These are phyloP conservation scores for Cryptocephalus moraei DNA, from an alignment of 2,888 invertebrate species.

Conservation along the genomic window DNA sequence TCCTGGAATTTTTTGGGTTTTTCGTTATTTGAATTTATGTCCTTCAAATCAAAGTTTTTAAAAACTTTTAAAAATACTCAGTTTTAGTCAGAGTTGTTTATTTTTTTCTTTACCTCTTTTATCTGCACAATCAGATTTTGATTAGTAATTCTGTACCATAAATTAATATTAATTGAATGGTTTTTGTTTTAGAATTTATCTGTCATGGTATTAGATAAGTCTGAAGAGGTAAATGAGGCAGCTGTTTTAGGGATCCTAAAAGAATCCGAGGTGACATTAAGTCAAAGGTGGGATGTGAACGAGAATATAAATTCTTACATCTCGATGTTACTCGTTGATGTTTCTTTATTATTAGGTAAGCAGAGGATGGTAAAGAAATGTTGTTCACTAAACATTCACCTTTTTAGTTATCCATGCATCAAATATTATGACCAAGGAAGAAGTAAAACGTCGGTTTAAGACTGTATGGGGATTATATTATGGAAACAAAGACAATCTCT, in stretches of 20 bases:
- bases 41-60: too few species aligned
- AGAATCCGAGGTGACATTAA: conserved; percentile 18
- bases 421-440: conserved; percentile 8
- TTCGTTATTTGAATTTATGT: too few species aligned
- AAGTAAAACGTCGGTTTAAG: conserved; percentile 10
- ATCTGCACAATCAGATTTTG: not conserved
- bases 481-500: conserved; percentile 17
- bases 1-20: not conserved
- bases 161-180: not conserved
- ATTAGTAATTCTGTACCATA: too few species aligned
- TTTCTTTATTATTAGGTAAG: conserved; percentile 27
- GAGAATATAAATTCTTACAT: conserved; percentile 22
- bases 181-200: conserved; percentile 13
- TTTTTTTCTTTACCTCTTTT: not conserved
- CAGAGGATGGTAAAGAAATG: not conserved
- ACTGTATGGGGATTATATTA: conserved; percentile 18
- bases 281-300: conserved; percentile 30
- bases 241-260: conserved; percentile 13
- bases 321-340: conserved; percentile 24
- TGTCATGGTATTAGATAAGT: conserved; percentile 15
- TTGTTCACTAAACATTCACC: not conserved
- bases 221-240: conserved; percentile 6
- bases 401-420: conserved; percentile 21
- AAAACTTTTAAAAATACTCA: too few species aligned
- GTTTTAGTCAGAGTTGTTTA: not conserved